These are phyloP conservation scores for Rhinogobius similis DNA, from an alignment of 2,113 vertebrate genomes.

Conservation along the genomic window DNA sequence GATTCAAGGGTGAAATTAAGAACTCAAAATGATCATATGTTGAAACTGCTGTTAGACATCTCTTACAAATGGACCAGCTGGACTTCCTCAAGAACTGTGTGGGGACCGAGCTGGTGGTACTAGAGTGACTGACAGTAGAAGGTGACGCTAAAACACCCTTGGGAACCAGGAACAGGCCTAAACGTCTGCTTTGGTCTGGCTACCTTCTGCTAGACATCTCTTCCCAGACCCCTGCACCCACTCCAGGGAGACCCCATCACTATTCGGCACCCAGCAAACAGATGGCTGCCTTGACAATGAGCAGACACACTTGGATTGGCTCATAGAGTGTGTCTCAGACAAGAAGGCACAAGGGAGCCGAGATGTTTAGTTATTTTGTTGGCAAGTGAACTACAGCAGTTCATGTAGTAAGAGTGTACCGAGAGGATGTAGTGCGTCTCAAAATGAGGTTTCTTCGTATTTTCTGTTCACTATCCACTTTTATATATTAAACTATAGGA, in stretches of 20 bases:
- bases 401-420: neutral
- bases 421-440: neutral
- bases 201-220: conserved; percentile 63
- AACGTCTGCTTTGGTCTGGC: conserved; percentile 61
- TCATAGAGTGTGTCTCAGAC: conserved; percentile 19
- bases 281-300: conserved; percentile 70
- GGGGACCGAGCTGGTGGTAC: conserved; percentile 20
- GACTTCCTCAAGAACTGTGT: conserved; percentile 25
- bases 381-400: conserved; percentile 4
- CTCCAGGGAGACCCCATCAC: conserved; percentile 57
- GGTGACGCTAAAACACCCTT: conserved; percentile 44
- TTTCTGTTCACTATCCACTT: neutral
- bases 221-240: conserved; percentile 50
- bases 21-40: conserved; percentile 21
- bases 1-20: conserved; percentile 3
- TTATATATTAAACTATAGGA: neutral
- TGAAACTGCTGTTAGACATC: conserved; percentile 41
- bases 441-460: neutral
- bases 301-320: conserved; percentile 36
- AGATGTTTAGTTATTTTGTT: conserved; percentile 24
- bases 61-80: conserved; percentile 42
- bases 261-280: conserved; percentile 52
- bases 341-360: conserved; percentile 1
- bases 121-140: conserved; percentile 61
- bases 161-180: conserved; percentile 57